These are phyloP conservation scores for Drosophila bocqueti DNA, from an alignment of 1,140 invertebrate species.

Conservation along the genomic window DNA sequence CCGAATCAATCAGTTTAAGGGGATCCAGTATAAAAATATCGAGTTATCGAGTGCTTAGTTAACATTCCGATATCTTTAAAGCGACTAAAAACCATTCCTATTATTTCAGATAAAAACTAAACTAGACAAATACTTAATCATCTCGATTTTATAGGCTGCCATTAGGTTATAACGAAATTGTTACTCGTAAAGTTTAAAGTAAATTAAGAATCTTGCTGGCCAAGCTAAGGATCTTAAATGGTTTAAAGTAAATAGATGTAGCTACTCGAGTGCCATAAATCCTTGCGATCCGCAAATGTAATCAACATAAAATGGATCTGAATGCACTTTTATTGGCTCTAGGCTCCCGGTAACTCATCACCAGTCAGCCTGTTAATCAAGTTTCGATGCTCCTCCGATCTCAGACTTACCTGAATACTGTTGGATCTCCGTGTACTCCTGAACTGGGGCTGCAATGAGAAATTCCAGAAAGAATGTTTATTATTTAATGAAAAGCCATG, in stretches of 20 bases:
- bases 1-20: conserved; percentile 2
- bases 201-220: not conserved
- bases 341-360: conserved; percentile 1
- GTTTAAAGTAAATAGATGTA: conserved; percentile 1
- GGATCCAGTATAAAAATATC: too few relatives aligned
- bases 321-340: conserved; percentile 39
- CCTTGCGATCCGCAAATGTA: conserved; percentile 29
- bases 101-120: not conserved
- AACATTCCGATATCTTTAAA: not conserved
- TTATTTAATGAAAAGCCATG: conserved; percentile 55
- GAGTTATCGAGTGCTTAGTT: too few relatives aligned
- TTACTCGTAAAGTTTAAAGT: conserved; percentile 6
- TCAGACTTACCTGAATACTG: conserved; percentile 77
- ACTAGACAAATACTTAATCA: not conserved
- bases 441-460: conserved; percentile 75
- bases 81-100: not conserved
- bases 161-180: not conserved
- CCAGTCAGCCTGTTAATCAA: conserved; percentile 16
- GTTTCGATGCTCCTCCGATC: conserved; percentile 3
- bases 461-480: conserved; percentile 38
- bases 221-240: not conserved
- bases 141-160: not conserved
- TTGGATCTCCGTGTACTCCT: conserved; percentile 82
- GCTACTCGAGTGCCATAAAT: conserved; percentile 6
- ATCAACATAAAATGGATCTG: conserved; percentile 42